phyloP scores from a whole-genome alignment of 2,888 invertebrate genomes.

The Eristalinus aeneus region DNA sequence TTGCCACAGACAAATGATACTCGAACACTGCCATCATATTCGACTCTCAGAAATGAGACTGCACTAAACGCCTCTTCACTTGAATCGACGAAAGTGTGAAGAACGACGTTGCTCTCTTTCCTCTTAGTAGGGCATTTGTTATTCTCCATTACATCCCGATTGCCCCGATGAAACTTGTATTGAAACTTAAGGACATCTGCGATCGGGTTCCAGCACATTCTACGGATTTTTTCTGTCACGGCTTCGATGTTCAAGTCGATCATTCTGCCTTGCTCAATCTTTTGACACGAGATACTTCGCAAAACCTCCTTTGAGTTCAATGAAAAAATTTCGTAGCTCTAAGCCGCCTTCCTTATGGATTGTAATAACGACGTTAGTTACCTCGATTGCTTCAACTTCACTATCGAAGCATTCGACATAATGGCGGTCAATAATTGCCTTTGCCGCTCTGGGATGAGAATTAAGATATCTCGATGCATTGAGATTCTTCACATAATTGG shows the following conservation, averaged over 20 bases:
- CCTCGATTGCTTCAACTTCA: not conserved
- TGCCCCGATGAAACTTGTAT: constrained; percentile 22
- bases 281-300: not conserved
- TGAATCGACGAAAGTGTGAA: constrained; percentile 38
- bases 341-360: constrained; percentile 17
- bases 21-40: constrained; percentile 6
- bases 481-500: too few species aligned
- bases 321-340: constrained; percentile 8
- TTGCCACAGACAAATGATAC: constrained; percentile 16
- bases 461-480: constrained; percentile 26
- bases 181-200: constrained; percentile 53
- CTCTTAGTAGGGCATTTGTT: not conserved
- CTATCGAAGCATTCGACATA: constrained; percentile 14
- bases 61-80: constrained; percentile 32
- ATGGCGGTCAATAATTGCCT: constrained; percentile 46
- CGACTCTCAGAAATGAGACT: constrained; percentile 22
- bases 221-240: not conserved
- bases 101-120: constrained; percentile 41
- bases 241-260: not conserved
- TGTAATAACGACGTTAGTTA: not conserved
- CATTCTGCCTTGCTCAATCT: not conserved
- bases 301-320: constrained; percentile 2
- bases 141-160: not conserved
- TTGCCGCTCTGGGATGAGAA: constrained; percentile 41
- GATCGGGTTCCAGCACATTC: constrained; percentile 63